phyloP scores from a whole-genome alignment of 2,797 vertebrate species.

The Syngnathus rostellatus region DNA sequence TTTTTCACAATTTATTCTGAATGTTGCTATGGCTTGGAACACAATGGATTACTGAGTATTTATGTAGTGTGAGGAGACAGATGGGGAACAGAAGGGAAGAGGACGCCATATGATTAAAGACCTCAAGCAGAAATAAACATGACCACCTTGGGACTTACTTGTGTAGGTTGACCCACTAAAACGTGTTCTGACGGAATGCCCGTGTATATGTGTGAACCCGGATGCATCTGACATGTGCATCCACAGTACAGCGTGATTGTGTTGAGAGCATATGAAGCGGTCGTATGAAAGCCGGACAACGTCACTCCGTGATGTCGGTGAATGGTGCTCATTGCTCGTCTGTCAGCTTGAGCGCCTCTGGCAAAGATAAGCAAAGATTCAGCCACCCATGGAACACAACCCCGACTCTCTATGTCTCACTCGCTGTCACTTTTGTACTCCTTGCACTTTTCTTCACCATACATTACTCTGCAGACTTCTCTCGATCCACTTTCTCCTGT shows the following conservation, averaged over 20 bases:
- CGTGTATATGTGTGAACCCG: neutral
- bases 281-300: slow-evolving; percentile 17
- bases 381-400: neutral
- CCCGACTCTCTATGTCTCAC: slow-evolving; percentile 1
- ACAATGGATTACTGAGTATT: neutral
- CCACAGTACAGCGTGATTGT: neutral
- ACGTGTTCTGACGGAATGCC: neutral
- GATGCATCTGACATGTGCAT: neutral
- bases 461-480: neutral
- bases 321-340: slow-evolving; percentile 29
- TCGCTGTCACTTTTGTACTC: neutral
- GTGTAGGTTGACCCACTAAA: slow-evolving; percentile 5
- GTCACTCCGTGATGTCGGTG: slow-evolving; percentile 31
- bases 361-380: slow-evolving; percentile 28
- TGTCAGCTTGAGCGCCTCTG: slow-evolving; percentile 36
- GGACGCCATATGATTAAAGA: neutral
- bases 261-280: slow-evolving; percentile 1
- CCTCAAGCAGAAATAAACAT: slow-evolving; percentile 3
- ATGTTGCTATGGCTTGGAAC: neutral
- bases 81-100: slow-evolving; percentile 6
- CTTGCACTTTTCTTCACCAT: neutral
- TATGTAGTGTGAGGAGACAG: neutral
- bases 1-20: neutral
- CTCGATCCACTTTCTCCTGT: neutral
- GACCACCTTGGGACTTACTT: slow-evolving; percentile 5